Percentiles rank a stretch among this genome's conserved stretches.
phyloP scores from a whole-genome alignment of 2,113 vertebrate genomes.

The Urocolius indicus region DNA sequence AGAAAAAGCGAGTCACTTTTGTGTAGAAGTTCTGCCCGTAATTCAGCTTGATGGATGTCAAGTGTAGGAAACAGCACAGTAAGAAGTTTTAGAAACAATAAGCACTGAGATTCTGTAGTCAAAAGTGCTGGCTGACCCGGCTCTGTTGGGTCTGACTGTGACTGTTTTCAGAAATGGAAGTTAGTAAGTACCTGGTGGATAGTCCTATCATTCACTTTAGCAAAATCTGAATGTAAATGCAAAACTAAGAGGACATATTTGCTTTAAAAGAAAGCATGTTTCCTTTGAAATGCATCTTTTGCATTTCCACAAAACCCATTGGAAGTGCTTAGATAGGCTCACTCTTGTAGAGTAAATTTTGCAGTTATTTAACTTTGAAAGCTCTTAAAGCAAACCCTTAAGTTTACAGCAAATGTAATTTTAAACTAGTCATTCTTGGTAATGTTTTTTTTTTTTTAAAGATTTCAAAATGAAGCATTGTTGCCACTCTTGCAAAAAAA shows the following conservation, averaged over 20 bases:
- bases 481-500: not conserved
- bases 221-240: not conserved
- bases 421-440: not conserved
- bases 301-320: not conserved
- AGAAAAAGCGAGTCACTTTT: not conserved
- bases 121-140: not conserved
- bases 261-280: not conserved
- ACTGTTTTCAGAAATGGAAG: not conserved
- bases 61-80: not conserved
- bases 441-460: not conserved
- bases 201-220: not conserved
- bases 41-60: not conserved
- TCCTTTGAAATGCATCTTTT: not conserved
- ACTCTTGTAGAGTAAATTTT: not conserved
- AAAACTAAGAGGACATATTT: not conserved
- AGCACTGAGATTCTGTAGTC: not conserved
- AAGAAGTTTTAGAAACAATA: not conserved
- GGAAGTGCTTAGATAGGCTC: not conserved
- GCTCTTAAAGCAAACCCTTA: not conserved
- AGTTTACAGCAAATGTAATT: not conserved
- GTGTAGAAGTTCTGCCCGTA: not conserved
- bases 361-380: not conserved
- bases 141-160: not conserved
- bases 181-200: not conserved
- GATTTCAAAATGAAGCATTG: not conserved